Conservation (phyloP, 2,888 invertebrate species). For the Phrixothrix hirtus region DNA sequence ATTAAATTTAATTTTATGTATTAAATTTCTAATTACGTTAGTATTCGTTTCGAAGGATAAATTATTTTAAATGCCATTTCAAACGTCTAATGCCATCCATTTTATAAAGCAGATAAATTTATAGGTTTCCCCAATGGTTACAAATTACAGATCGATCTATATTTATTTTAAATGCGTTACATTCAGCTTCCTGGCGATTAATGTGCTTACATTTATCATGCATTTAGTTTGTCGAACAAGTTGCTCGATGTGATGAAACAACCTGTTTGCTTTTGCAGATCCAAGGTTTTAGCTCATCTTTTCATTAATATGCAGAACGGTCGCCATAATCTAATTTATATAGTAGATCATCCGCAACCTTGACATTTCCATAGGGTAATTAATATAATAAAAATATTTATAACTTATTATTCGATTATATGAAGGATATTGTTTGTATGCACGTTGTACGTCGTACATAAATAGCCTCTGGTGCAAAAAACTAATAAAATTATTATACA, state of each 20-base stretch:
- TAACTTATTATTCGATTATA: conserved; percentile 32
- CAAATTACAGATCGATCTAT: background rate
- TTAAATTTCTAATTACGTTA: too few relatives aligned
- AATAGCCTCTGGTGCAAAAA: background rate
- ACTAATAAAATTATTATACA: background rate
- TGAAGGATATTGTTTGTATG: conserved; percentile 33
- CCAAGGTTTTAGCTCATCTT: conserved; percentile 41
- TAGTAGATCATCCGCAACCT: conserved; percentile 45
- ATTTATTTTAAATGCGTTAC: background rate
- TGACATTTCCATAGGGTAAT: conserved; percentile 48
- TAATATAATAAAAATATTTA: conserved; percentile 44
- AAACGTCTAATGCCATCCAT: background rate
- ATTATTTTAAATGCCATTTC: background rate
- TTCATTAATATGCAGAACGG: conserved; percentile 44
- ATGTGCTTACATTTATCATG: too few relatives aligned
- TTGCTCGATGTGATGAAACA: background rate
- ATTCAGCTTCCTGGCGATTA: background rate
- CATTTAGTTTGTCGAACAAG: background rate
- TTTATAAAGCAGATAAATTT: background rate
- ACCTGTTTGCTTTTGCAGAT: conserved; percentile 22
- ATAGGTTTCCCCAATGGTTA: background rate
- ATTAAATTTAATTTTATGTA: too few relatives aligned
- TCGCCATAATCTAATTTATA: conserved; percentile 48
- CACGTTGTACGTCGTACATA: conserved; percentile 1
- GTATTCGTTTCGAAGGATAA: too few relatives aligned